Evolutionary conservation across 2,113 vertebrate genomes (phyloP).

Genomic region (Cranoglanis bouderius): DNA sequence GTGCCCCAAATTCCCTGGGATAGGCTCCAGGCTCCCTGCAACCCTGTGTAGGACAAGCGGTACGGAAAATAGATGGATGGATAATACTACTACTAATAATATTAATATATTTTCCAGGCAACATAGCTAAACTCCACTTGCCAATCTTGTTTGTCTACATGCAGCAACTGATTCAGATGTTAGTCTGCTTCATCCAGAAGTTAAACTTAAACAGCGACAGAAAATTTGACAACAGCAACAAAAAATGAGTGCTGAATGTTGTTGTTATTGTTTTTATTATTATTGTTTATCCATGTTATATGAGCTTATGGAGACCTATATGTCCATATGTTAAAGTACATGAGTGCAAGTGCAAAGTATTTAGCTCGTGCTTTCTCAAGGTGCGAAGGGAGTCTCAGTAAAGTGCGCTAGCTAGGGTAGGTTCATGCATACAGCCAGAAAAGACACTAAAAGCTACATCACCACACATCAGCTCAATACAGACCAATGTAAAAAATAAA

Average conservation of each 20-base stretch:
- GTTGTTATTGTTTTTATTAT: conserved; percentile 47
- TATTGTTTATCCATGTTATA: conserved; percentile 60
- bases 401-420: conserved; percentile 58
- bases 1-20: too few relatives aligned
- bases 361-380: conserved; percentile 47
- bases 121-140: background rate
- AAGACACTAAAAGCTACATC: conserved; percentile 53
- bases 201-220: background rate
- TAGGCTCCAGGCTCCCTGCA: too few relatives aligned
- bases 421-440: conserved; percentile 57
- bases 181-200: background rate
- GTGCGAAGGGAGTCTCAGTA: conserved; percentile 49
- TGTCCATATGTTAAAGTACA: conserved; percentile 53
- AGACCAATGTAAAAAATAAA: conserved; percentile 16
- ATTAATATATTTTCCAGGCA: background rate
- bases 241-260: conserved; percentile 43
- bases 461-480: conserved; percentile 49
- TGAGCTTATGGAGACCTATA: conserved; percentile 58
- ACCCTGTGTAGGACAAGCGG: too few relatives aligned
- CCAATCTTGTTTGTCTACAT: background rate
- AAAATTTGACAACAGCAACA: background rate
- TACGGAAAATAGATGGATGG: too few relatives aligned
- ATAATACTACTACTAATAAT: background rate
- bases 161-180: background rate
- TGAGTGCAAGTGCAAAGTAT: conserved; percentile 56